Percentiles rank a stretch among this genome's conserved stretches.
Conservation (phyloP, 2,888 invertebrate genomes). For the Apodemia zela region DNA sequence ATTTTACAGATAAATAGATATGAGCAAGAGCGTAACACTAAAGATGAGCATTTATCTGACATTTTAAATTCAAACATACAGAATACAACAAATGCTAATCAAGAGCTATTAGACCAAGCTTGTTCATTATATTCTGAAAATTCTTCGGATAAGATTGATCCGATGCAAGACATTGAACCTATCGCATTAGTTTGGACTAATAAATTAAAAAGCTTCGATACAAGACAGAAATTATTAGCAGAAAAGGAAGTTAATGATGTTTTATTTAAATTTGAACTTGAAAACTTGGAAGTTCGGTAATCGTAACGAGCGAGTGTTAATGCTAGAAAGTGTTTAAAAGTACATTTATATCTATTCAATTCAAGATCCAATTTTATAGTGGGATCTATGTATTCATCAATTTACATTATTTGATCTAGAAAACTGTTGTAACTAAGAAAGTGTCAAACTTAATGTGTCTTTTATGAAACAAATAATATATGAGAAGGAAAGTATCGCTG, state of each 20-base stretch:
- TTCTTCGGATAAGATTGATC: not conserved
- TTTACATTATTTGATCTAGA: no score
- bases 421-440: no score
- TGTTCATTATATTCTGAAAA: not conserved
- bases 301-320: not conserved
- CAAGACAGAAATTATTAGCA: not conserved
- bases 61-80: not conserved
- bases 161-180: not conserved
- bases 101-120: not conserved
- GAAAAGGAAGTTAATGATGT: slow-evolving; percentile 1
- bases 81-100: not conserved
- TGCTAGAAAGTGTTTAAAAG: no score
- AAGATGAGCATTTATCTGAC: not conserved
- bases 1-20: slow-evolving; percentile 1
- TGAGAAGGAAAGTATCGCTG: no score
- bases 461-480: no score
- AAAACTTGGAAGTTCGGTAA: not conserved
- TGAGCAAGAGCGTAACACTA: not conserved
- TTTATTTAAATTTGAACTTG: not conserved
- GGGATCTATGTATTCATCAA: no score
- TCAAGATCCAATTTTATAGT: no score
- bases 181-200: not conserved
- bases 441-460: no score
- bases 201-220: not conserved
- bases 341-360: no score